Evolutionary conservation across 2,113 vertebrate genomes (phyloP), one percentile per base, ranked within the genome.

Genomic region (Mesoclemmys tuberculata): DNA sequence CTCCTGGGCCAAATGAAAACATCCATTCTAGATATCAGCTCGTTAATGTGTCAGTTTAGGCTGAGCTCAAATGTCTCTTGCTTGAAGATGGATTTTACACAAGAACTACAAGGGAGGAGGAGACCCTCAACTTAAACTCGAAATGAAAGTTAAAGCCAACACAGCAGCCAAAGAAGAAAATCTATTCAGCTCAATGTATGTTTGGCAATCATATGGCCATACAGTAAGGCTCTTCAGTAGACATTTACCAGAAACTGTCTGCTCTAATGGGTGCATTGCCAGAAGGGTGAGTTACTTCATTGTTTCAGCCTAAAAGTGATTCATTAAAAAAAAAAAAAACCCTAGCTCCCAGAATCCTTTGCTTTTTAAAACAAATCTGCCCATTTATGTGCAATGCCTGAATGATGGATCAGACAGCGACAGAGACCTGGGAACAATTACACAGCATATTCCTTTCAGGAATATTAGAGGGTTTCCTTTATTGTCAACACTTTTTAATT

Each of bases 11-110:
- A 77, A 77, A 48, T 10, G 29, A 49, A 52, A 7, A 51, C 49
- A 24, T 41, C 54, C 48, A 3, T 22, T 9, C 1, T 0, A 2
- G 19, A n/a, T 4, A 7, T 54, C 11, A 3, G 29, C 26, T 22
- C 2, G 0, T 5, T 2, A 68, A 10, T 21, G 1, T 27, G 44
- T 24, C 10, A 55, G 27, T 2, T 5, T 29, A 10, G 27, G 29
- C 8, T 8, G 2, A 46, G 44, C 49, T 83, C 71, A 14, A 41
- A 3, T 6, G 71, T 84, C 52, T 35, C 3, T 10, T 80, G n/a
- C 18, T 87, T 8, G 46, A 46, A 49, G 16, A 19, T 2, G 5
- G 49, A 86, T 79, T 71, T 44, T 18, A 87, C 8, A 71, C 14
- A 71, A 49, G 77, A 79, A 10, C 44, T 19, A 48, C 8, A 10